Evolutionary conservation across 2,888 invertebrate species (phyloP).

Genomic region (Orchesella flavescens): DNA sequence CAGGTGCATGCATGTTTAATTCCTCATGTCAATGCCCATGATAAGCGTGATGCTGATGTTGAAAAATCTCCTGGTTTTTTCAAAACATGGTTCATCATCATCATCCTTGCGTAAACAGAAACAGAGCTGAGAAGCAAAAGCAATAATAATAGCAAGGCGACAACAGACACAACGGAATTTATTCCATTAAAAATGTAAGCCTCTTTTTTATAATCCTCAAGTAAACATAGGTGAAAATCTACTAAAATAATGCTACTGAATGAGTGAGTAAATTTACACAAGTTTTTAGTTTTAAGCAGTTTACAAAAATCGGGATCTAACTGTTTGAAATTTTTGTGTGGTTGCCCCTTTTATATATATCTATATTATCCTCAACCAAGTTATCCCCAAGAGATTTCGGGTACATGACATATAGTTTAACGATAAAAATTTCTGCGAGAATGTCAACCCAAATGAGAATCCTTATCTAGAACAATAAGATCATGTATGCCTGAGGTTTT

Average conservation of each 20-base stretch:
- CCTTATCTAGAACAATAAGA: slow-evolving; percentile 54
- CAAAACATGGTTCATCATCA: slow-evolving; percentile 1
- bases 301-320: slow-evolving; percentile 25
- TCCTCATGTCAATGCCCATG: slow-evolving; percentile 3
- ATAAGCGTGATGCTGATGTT: not conserved
- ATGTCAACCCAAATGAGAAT: slow-evolving; percentile 25
- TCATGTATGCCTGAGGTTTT: slow-evolving; percentile 59
- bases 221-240: slow-evolving; percentile 46
- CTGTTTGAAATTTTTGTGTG: not conserved
- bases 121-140: slow-evolving; percentile 11
- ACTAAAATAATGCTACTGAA: slow-evolving; percentile 19
- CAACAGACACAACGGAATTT: slow-evolving; percentile 50
- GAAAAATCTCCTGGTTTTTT: slow-evolving; percentile 4
- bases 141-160: slow-evolving; percentile 9
- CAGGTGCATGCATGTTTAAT: not conserved
- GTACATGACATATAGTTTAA: not conserved
- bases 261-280: too few relatives aligned
- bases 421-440: not conserved
- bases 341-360: not conserved
- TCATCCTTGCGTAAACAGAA: slow-evolving; percentile 29
- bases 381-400: too few relatives aligned
- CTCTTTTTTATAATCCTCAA: slow-evolving; percentile 7
- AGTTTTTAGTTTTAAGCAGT: slow-evolving; percentile 31
- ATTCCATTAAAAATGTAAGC: slow-evolving; percentile 11
- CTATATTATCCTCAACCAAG: not conserved